These are phyloP conservation scores for Malaclemys terrapin DNA, from an alignment of 2,113 vertebrate species.

Conservation along the genomic window DNA sequence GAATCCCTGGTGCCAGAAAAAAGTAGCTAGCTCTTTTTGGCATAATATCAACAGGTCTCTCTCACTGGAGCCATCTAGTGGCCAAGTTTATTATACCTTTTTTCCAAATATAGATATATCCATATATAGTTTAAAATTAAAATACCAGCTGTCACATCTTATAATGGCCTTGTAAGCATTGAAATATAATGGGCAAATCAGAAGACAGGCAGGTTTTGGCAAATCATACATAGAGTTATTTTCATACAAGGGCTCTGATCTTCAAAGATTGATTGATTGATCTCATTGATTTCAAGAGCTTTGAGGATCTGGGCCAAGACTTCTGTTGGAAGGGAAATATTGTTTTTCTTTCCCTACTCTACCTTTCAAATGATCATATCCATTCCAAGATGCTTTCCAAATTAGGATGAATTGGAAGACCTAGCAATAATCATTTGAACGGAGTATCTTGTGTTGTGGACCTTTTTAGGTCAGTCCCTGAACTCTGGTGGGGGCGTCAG, in stretches of 20 bases:
- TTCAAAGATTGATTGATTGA: neutral
- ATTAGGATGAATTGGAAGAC: neutral
- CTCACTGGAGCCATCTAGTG: conserved; percentile 72
- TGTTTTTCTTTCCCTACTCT: neutral
- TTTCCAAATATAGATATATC: rapidly evolving
- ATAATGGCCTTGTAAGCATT: neutral
- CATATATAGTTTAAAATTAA: neutral
- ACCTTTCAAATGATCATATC: neutral
- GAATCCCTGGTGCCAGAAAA: neutral
- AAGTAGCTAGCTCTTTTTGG: neutral
- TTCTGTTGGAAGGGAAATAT: neutral
- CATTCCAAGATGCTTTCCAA: neutral
- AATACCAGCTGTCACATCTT: neutral
- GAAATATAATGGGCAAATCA: neutral
- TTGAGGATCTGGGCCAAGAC: neutral
- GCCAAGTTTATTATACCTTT: conserved; percentile 5
- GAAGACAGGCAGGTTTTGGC: neutral
- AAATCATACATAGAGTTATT: neutral
- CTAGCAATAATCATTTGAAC: neutral
- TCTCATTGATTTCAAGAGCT: neutral
- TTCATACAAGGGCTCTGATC: neutral
- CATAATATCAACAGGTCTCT: conserved; percentile 2
- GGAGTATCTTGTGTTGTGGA: neutral
- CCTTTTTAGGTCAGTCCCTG: neutral
- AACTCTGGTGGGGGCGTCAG: neutral